These are phyloP conservation scores for Muscina levida DNA, from an alignment of 2,888 invertebrate species.

Conservation along the genomic window DNA sequence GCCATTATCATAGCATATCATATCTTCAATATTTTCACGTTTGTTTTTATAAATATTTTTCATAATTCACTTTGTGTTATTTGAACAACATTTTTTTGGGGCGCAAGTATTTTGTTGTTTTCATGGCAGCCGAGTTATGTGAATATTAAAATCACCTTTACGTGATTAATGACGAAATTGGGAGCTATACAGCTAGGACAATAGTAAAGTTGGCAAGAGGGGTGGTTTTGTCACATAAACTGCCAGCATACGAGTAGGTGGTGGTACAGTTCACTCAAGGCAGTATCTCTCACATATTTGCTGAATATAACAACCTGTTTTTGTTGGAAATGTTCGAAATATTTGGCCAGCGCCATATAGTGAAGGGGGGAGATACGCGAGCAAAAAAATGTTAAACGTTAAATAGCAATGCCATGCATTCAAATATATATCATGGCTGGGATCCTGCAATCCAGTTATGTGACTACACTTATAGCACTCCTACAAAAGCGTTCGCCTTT, in stretches of 20 bases:
- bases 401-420: conserved; percentile 66
- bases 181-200: conserved; percentile 67
- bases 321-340: conserved; percentile 12
- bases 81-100: conserved; percentile 22
- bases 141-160: conserved; percentile 67
- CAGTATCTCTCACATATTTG: conserved; percentile 3
- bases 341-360: neutral
- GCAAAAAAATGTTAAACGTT: conserved; percentile 70
- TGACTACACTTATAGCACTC: no score
- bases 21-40: conserved; percentile 6
- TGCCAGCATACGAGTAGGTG: neutral
- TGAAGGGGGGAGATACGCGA: conserved; percentile 46
- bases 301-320: neutral
- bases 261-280: neutral
- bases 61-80: conserved; percentile 2
- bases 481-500: no score
- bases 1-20: neutral
- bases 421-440: conserved; percentile 9
- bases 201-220: no score
- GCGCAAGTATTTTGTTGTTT: neutral
- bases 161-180: conserved; percentile 76
- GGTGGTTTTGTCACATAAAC: neutral
- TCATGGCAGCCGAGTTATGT: conserved; percentile 21
- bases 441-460: no score
- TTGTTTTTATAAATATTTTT: conserved; percentile 34